Conservation (phyloP, 2,888 invertebrate genomes). For the Apodemia hepburni region DNA sequence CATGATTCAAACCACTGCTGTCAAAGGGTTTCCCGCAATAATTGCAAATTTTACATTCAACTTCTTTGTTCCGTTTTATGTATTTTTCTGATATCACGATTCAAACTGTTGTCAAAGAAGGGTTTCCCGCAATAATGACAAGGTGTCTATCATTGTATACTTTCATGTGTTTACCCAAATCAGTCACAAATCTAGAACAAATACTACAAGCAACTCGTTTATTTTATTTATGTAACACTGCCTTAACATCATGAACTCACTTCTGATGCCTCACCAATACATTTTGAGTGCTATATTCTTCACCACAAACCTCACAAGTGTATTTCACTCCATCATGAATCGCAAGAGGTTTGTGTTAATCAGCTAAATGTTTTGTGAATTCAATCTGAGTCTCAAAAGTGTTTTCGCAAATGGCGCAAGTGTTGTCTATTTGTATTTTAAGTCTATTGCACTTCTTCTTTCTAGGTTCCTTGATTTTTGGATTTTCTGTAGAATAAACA, state of each 20-base stretch:
- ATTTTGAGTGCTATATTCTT: neutral
- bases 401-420: neutral
- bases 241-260: no score
- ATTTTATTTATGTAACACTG: no score
- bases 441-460: neutral
- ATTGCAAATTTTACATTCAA: neutral
- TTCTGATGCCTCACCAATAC: neutral
- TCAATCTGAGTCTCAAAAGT: neutral
- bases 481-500: neutral
- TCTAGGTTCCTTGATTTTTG: neutral
- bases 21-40: neutral
- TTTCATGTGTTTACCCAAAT: conserved; percentile 4
- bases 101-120: neutral
- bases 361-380: neutral
- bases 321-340: neutral
- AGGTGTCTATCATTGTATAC: neutral
- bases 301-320: neutral
- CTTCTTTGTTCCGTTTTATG: neutral
- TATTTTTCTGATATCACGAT: neutral
- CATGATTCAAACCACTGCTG: neutral
- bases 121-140: neutral
- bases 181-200: neutral
- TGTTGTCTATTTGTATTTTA: conserved; percentile 6
- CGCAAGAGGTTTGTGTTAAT: neutral
- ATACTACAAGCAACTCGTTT: neutral